phyloP scores from a whole-genome alignment of 2,888 invertebrate genomes.

The Drosophila putrida region DNA sequence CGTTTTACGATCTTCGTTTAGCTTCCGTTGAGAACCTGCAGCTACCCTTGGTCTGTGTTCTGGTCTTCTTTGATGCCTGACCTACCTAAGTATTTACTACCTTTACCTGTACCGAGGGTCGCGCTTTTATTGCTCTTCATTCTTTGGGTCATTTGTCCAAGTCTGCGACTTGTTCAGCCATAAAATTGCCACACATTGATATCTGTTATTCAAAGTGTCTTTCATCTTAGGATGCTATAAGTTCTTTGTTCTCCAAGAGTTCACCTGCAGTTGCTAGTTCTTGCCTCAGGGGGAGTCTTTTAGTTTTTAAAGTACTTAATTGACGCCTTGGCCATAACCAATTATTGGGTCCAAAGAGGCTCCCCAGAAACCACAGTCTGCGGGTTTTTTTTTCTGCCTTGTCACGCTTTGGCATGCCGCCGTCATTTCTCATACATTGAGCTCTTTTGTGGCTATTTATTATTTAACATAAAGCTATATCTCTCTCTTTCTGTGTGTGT shows the following conservation, averaged over 20 bases:
- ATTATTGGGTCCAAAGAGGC: slow-evolving; percentile 56
- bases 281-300: slow-evolving; percentile 18
- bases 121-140: slow-evolving; percentile 20
- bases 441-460: slow-evolving; percentile 66
- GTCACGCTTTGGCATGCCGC: slow-evolving; percentile 70
- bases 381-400: slow-evolving; percentile 47
- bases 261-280: slow-evolving; percentile 29
- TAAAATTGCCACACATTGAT: slow-evolving; percentile 38
- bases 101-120: slow-evolving; percentile 20
- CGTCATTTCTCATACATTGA: slow-evolving; percentile 43
- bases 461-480: slow-evolving; percentile 60
- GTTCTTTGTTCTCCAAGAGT: not conserved
- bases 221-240: not conserved
- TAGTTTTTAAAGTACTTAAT: slow-evolving; percentile 66
- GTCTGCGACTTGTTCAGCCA: not conserved
- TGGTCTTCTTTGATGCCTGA: slow-evolving; percentile 25
- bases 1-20: slow-evolving; percentile 53
- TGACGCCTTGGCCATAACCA: slow-evolving; percentile 72
- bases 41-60: slow-evolving; percentile 26
- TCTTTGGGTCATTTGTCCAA: slow-evolving; percentile 48
- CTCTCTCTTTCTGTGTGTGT: slow-evolving; percentile 10
- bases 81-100: slow-evolving; percentile 17
- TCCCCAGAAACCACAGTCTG: not conserved
- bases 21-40: slow-evolving; percentile 44
- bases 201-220: slow-evolving; percentile 10